Conservation (phyloP, 2,113 vertebrate species). For the Malurus cyaneus region DNA sequence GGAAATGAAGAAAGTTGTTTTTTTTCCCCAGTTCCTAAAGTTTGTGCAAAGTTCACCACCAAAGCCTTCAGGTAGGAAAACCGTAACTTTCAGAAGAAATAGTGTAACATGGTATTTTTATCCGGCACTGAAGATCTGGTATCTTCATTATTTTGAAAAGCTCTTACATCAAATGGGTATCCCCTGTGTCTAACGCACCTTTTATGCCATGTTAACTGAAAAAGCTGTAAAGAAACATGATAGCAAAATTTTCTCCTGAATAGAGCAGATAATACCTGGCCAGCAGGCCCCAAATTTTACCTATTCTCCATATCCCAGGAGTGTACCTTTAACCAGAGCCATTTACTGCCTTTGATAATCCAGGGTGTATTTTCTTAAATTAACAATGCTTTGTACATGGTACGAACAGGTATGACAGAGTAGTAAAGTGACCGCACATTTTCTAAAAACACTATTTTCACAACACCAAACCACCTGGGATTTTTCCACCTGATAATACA, state of each 20-base stretch:
- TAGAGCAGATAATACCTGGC: not conserved
- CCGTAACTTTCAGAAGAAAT: not conserved
- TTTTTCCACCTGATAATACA: not conserved
- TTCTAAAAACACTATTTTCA: not conserved
- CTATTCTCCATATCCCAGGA: not conserved
- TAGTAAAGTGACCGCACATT: not conserved
- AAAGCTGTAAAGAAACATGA: not conserved
- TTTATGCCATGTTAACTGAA: not conserved
- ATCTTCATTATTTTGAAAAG: not conserved
- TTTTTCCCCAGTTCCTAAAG: not conserved
- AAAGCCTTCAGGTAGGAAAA: not conserved
- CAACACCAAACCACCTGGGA: not conserved
- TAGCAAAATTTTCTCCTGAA: not conserved
- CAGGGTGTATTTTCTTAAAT: not conserved
- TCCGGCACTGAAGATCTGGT: not conserved
- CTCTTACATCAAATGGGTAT: not conserved
- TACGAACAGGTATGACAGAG: not conserved
- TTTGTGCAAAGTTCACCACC: not conserved
- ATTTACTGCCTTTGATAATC: not conserved
- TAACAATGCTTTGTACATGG: not conserved
- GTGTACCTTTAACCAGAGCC: not conserved
- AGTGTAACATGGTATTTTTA: not conserved
- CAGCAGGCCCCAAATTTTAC: not conserved
- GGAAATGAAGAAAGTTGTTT: not conserved
- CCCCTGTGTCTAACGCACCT: not conserved